phyloP scores from a whole-genome alignment of 2,797 vertebrate genomes.

The Brachymystax lenok region DNA sequence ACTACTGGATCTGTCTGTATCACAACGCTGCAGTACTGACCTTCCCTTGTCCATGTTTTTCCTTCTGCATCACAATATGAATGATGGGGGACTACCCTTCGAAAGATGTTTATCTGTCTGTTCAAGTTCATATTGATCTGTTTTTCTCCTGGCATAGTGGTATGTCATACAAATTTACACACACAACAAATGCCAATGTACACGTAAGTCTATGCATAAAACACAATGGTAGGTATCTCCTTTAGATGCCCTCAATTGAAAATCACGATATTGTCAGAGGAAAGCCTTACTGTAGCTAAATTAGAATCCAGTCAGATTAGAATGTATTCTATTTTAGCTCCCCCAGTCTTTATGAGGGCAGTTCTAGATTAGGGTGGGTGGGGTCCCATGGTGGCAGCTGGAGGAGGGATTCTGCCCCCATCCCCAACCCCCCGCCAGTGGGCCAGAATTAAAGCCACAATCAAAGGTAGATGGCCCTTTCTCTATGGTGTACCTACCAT shows the following conservation, averaged over 20 bases:
- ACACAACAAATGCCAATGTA: neutral
- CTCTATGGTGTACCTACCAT: constrained; percentile 65
- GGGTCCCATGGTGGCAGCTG: too few species aligned
- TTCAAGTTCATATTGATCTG: neutral
- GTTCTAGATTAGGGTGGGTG: constrained; percentile 64
- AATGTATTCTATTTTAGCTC: constrained; percentile 48
- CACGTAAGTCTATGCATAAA: neutral
- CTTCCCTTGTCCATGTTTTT: neutral
- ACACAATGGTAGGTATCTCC: neutral
- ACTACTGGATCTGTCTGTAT: neutral
- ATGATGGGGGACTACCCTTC: neutral
- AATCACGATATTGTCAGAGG: neutral
- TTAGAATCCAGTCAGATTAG: constrained; percentile 46
- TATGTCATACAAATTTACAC: neutral
- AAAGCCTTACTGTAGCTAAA: neutral
- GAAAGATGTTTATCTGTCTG: neutral
- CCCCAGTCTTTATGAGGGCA: constrained; percentile 39
- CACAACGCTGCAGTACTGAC: neutral
- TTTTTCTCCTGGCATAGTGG: neutral
- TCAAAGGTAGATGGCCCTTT: constrained; percentile 61
- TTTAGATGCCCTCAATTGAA: neutral
- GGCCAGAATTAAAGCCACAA: constrained; percentile 58
- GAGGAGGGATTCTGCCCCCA: too few species aligned
- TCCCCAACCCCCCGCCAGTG: constrained; percentile 30
- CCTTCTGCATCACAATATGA: neutral